Percentiles rank a stretch among this genome's conserved stretches.
Evolutionary conservation across 2,888 invertebrate species (phyloP).

Genomic region (Ceriagrion tenellum): DNA sequence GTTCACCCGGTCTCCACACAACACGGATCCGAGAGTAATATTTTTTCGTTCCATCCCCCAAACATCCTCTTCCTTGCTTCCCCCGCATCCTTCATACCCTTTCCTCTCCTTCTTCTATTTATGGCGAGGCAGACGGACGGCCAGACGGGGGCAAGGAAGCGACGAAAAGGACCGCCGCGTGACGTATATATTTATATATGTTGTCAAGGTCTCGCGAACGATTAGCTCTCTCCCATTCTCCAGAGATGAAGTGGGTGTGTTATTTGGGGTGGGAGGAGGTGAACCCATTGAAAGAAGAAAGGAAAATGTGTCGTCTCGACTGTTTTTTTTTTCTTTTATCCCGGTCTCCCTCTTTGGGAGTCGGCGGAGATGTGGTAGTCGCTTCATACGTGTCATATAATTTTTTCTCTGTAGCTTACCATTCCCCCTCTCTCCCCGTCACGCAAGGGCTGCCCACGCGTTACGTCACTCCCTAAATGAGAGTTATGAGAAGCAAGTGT

Average conservation of each 20-base stretch:
- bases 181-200: not conserved
- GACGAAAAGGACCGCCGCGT: not conserved
- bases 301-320: not conserved
- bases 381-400: not conserved
- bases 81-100: not conserved
- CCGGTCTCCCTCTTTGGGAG: not conserved
- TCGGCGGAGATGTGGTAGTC: not conserved
- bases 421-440: not conserved
- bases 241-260: not conserved
- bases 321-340: not conserved
- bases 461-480: not conserved
- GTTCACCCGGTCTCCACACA: not conserved
- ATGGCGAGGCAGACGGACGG: not conserved
- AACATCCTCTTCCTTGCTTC: not conserved
- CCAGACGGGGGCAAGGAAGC: not conserved
- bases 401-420: not conserved
- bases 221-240: not conserved
- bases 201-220: not conserved
- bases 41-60: not conserved
- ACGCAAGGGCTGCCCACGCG: not conserved
- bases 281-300: not conserved
- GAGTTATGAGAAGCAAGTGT: not conserved
- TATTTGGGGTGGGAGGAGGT: too few species aligned
- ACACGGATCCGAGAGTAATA: not conserved
- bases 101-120: not conserved